phyloP scores from a whole-genome alignment of 2,888 invertebrate species.

The Thecophora atra region DNA sequence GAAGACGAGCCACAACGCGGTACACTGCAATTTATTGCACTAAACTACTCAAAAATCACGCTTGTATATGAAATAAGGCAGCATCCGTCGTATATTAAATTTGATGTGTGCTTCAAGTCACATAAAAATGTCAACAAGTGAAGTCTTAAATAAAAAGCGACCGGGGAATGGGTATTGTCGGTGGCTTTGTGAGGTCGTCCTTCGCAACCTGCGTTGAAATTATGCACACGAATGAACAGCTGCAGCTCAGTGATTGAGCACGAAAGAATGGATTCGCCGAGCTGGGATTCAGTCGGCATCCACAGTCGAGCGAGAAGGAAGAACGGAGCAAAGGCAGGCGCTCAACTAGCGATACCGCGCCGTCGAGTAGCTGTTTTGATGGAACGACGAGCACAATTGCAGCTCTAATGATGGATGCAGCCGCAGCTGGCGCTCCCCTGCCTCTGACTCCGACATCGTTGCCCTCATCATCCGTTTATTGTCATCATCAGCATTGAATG shows the following conservation, averaged over 20 bases:
- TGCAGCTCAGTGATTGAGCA: conserved; percentile 22
- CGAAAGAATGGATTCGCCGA: conserved; percentile 25
- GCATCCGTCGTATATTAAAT: too few relatives aligned
- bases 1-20: too few relatives aligned
- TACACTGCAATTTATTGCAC: too few relatives aligned
- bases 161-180: not conserved
- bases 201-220: conserved; percentile 20
- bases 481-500: not conserved
- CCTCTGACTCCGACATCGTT: not conserved
- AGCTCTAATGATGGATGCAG: conserved; percentile 44
- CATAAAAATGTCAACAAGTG: not conserved
- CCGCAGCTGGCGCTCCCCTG: not conserved
- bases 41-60: too few relatives aligned
- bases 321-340: not conserved
- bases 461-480: not conserved
- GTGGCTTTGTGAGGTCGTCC: not conserved
- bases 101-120: not conserved
- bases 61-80: too few relatives aligned
- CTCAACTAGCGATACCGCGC: not conserved
- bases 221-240: conserved; percentile 28
- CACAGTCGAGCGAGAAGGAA: not conserved
- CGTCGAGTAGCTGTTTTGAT: conserved; percentile 19
- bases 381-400: conserved; percentile 39
- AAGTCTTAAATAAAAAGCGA: not conserved
- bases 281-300: not conserved